A percentile compares a stretch with the other conserved stretches of the same genome.
Conservation (phyloP, 2,888 invertebrate genomes). For the Agonopterix arenella region DNA sequence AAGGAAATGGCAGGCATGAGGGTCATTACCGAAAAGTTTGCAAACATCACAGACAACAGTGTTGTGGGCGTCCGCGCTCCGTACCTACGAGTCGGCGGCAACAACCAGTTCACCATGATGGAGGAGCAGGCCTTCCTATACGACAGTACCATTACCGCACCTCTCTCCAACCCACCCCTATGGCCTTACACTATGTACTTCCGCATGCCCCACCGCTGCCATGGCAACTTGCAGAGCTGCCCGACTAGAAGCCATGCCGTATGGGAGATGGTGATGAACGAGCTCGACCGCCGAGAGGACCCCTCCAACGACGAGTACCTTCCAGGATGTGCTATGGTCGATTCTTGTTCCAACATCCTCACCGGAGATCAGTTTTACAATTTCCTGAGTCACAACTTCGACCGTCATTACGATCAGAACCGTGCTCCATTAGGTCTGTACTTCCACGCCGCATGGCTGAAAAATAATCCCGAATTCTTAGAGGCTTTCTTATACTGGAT, state of each 20-base stretch:
- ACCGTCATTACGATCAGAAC: conserved; percentile 93
- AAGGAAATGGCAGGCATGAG: conserved; percentile 97
- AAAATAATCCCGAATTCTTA: conserved; percentile 93
- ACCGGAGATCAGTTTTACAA: conserved; percentile 96
- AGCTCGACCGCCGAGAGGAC: conserved; percentile 93
- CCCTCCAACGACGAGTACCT: conserved; percentile 92
- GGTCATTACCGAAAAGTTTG: conserved; percentile 91
- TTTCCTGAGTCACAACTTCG: conserved; percentile 95
- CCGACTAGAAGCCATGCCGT: conserved; percentile 95
- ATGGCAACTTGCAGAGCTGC: conserved; percentile 93
- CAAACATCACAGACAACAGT: conserved; percentile 93
- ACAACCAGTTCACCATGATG: conserved; percentile 98
- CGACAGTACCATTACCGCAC: conserved; percentile 96
- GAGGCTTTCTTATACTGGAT: conserved; percentile 96
- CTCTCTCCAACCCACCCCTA: conserved; percentile 92
- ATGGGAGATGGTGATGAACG: conserved; percentile 98
- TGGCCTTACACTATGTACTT: conserved; percentile 99
- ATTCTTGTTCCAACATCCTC: conserved; percentile 95
- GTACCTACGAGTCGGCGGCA: conserved; percentile 93
- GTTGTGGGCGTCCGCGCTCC: conserved; percentile 95
- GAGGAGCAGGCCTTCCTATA: conserved; percentile 96
- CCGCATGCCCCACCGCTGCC: conserved; percentile 96
- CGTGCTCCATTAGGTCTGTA: conserved; percentile 92
- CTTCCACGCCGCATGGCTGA: conserved; percentile 96
- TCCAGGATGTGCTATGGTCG: conserved; percentile 95